Conservation (phyloP, 2,888 invertebrate genomes). For the Pherbina coryleti region DNA sequence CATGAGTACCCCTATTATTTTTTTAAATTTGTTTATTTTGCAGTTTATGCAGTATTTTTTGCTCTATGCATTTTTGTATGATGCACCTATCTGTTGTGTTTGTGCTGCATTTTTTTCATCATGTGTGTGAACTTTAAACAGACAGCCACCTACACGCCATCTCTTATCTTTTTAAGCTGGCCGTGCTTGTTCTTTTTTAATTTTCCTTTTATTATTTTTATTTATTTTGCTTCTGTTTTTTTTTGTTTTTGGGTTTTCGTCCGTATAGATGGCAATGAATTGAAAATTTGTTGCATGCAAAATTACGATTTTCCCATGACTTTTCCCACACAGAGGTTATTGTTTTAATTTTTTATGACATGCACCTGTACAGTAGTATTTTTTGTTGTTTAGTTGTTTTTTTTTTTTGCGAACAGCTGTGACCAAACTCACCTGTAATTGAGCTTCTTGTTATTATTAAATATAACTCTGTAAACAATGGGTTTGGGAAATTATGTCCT, state of each 20-base stretch:
- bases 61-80: too few species aligned
- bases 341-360: conserved; percentile 5
- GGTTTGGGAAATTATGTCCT: too few species aligned
- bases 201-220: not conserved
- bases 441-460: not conserved
- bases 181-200: not conserved
- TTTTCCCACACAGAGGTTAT: not conserved
- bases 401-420: not conserved
- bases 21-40: too few species aligned
- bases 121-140: too few species aligned
- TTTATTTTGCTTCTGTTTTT: not conserved
- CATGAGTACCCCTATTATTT: too few species aligned
- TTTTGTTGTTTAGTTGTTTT: not conserved
- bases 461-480: too few species aligned
- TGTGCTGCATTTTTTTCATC: too few species aligned
- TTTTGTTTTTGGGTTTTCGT: conserved; percentile 9
- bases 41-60: too few species aligned
- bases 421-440: not conserved
- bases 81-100: too few species aligned
- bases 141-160: not conserved
- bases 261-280: not conserved
- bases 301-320: conserved; percentile 29
- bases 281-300: conserved; percentile 31
- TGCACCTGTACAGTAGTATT: not conserved
- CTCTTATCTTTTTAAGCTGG: not conserved